Percentiles rank a stretch among this genome's conserved stretches.
Evolutionary conservation across 2,113 vertebrate species (phyloP).

Genomic region (Pelodiscus sinensis): DNA sequence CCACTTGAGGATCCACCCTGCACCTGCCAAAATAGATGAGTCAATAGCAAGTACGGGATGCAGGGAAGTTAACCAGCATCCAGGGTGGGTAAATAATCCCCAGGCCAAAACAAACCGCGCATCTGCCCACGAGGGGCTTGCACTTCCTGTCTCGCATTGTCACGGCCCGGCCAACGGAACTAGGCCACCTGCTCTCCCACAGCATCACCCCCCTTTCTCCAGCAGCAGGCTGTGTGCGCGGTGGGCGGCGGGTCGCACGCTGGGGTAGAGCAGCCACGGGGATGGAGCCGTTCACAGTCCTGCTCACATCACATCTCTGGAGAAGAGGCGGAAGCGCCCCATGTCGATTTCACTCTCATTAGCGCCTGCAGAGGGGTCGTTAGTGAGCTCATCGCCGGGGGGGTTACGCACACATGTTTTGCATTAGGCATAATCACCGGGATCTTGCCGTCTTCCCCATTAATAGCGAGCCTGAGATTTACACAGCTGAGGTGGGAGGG

Average conservation of each 20-base stretch:
- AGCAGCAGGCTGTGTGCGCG: not conserved
- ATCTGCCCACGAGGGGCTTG: slow-evolving; percentile 46
- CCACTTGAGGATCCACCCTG: slow-evolving; percentile 55
- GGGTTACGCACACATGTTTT: slow-evolving; percentile 63
- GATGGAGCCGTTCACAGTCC: not conserved
- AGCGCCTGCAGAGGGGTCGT: slow-evolving; percentile 56
- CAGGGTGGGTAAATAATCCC: slow-evolving; percentile 64
- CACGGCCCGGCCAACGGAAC: not conserved
- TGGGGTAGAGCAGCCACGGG: not conserved
- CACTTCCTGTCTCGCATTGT: slow-evolving; percentile 22
- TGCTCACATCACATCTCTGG: not conserved
- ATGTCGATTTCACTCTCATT: slow-evolving; percentile 39
- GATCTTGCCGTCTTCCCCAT: slow-evolving; percentile 39
- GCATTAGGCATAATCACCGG: slow-evolving; percentile 60
- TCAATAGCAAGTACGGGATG: slow-evolving; percentile 47
- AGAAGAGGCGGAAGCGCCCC: not conserved
- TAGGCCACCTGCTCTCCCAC: not conserved
- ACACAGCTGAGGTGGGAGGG: slow-evolving; percentile 67
- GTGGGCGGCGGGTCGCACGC: not conserved
- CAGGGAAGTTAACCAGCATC: slow-evolving; percentile 45
- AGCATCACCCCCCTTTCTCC: slow-evolving; percentile 23
- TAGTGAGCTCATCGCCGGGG: slow-evolving; percentile 68
- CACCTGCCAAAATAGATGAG: slow-evolving; percentile 75
- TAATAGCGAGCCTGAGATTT: slow-evolving; percentile 53
- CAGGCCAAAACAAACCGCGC: slow-evolving; percentile 61